phyloP scores from a whole-genome alignment of 2,113 vertebrate genomes.

The Paramisgurnus dabryanus region DNA sequence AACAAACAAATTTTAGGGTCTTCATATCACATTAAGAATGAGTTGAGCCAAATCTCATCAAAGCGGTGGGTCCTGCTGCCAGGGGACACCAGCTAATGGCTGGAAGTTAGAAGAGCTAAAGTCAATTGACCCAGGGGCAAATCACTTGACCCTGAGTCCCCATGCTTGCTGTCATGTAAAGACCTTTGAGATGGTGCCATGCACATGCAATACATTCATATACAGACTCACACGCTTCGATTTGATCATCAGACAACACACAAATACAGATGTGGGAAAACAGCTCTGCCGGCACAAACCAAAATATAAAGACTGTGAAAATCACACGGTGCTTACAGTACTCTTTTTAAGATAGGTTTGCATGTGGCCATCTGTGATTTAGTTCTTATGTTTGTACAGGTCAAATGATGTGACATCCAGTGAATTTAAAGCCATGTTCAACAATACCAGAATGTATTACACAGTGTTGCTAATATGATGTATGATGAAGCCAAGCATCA shows the following conservation, averaged over 20 bases:
- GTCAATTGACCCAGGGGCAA: slow-evolving; percentile 77
- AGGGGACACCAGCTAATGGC: slow-evolving; percentile 57
- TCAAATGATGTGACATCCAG: slow-evolving; percentile 39
- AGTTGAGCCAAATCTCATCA: slow-evolving; percentile 55
- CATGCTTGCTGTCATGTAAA: slow-evolving; percentile 51
- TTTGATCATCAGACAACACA: neutral
- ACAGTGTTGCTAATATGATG: slow-evolving; percentile 52
- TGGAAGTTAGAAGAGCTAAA: slow-evolving; percentile 65
- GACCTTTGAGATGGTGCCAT: slow-evolving; percentile 51
- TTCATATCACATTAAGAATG: slow-evolving; percentile 68
- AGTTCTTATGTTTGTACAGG: neutral
- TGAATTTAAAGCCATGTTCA: slow-evolving; percentile 55
- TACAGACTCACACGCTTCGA: slow-evolving; percentile 16
- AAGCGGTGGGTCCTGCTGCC: slow-evolving; percentile 28
- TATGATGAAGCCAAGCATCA: slow-evolving; percentile 35
- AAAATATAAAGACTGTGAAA: neutral
- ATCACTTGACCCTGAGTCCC: slow-evolving; percentile 74
- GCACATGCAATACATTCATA: slow-evolving; percentile 39
- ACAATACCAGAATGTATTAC: slow-evolving; percentile 58
- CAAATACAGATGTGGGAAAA: slow-evolving; percentile 7
- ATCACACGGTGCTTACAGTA: neutral
- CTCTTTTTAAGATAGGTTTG: too few species aligned
- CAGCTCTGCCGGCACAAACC: neutral
- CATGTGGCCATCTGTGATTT: too few species aligned
- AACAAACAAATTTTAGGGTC: slow-evolving; percentile 70